phyloP scores from a whole-genome alignment of 2,797 vertebrate species.

The Protonibea diacanthus region DNA sequence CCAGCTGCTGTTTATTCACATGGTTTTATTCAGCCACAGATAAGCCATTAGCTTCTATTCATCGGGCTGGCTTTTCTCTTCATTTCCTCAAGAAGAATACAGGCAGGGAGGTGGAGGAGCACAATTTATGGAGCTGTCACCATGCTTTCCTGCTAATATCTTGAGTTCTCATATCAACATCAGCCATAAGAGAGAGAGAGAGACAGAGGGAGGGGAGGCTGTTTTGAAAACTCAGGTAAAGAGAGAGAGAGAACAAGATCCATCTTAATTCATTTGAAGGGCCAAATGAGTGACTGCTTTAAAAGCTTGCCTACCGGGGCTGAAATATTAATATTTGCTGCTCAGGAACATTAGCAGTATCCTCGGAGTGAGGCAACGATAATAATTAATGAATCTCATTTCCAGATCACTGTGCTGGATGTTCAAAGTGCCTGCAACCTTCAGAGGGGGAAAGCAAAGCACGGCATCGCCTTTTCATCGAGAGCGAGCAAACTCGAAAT shows the following conservation, averaged over 20 bases:
- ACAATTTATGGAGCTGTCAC: conserved; percentile 38
- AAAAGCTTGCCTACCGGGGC: conserved; percentile 75
- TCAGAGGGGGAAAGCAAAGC: conserved; percentile 49
- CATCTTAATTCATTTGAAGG: conserved; percentile 61
- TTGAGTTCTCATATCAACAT: conserved; percentile 48
- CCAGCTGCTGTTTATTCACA: conserved; percentile 58
- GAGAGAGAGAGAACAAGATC: conserved; percentile 38
- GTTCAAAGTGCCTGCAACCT: conserved; percentile 69
- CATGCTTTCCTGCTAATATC: conserved; percentile 30
- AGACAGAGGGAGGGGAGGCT: background rate
- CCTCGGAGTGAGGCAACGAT: conserved; percentile 65
- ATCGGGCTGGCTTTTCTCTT: conserved; percentile 36
- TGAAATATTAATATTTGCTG: conserved; percentile 84
- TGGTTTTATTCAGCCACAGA: conserved; percentile 42
- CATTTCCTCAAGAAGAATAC: conserved; percentile 20
- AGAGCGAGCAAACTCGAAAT: conserved; percentile 59
- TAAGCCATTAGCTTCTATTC: conserved; percentile 58
- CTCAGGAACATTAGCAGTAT: conserved; percentile 71
- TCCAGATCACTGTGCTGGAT: conserved; percentile 71
- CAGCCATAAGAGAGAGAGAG: conserved; percentile 7
- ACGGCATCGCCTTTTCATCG: conserved; percentile 16
- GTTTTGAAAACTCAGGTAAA: conserved; percentile 53
- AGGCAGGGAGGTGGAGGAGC: conserved; percentile 3
- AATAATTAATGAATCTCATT: conserved; percentile 83
- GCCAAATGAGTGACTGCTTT: conserved; percentile 74